Conservation (phyloP, 1,140 invertebrate species). For the Venturia canescens region DNA sequence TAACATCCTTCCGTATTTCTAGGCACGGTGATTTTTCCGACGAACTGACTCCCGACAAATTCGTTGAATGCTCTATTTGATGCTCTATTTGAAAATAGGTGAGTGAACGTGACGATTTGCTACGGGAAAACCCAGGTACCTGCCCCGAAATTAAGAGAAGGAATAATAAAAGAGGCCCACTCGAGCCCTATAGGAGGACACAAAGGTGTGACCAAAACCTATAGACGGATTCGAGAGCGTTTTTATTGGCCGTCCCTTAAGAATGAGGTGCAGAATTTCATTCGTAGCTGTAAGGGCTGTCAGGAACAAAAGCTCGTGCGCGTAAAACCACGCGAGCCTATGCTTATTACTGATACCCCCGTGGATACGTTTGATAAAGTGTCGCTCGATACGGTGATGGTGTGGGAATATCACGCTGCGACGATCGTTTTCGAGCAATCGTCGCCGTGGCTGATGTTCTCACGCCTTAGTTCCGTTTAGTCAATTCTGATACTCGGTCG, state of each 20-base stretch:
- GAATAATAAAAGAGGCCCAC: constrained; percentile 9
- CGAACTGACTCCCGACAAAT: background rate
- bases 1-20: background rate
- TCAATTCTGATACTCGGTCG: too few relatives aligned
- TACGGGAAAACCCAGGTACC: background rate
- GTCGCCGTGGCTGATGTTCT: too few relatives aligned
- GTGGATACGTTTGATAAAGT: constrained; percentile 55
- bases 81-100: background rate
- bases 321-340: constrained; percentile 33
- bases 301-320: constrained; percentile 27
- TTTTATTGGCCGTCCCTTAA: constrained; percentile 35
- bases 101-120: background rate
- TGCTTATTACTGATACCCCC: constrained; percentile 43
- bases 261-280: constrained; percentile 30
- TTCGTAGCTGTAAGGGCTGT: constrained; percentile 8
- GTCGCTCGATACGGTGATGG: constrained; percentile 40
- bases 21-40: background rate
- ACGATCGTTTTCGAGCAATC: too few relatives aligned
- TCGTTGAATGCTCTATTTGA: background rate
- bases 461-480: too few relatives aligned
- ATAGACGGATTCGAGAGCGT: constrained; percentile 22
- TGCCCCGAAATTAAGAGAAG: background rate
- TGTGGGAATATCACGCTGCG: too few relatives aligned
- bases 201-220: background rate
- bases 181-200: background rate